Conservation (phyloP, 2,888 invertebrate genomes). For the Tachina fera region DNA sequence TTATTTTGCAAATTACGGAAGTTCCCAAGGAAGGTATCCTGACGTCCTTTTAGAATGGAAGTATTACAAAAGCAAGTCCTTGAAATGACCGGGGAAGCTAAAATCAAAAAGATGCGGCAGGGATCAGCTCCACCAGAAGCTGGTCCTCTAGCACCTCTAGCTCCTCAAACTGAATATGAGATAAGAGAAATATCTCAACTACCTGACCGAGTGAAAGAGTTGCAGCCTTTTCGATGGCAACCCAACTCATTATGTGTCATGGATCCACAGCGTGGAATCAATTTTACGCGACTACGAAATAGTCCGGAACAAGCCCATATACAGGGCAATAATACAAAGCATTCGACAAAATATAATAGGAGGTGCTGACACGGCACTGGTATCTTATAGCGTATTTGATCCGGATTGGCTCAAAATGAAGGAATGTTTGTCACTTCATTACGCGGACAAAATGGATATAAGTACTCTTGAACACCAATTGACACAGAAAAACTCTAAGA, state of each 20-base stretch:
- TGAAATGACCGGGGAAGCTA: slow-evolving; percentile 23
- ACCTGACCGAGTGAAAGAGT: too few relatives aligned
- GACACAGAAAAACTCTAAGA: too few relatives aligned
- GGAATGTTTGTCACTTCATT: too few relatives aligned
- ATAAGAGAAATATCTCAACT: slow-evolving; percentile 37
- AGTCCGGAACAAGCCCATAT: slow-evolving; percentile 54
- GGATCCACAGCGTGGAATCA: slow-evolving; percentile 63
- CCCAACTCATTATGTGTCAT: slow-evolving; percentile 63
- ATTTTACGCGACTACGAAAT: slow-evolving; percentile 61
- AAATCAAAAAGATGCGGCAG: neutral
- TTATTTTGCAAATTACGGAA: neutral
- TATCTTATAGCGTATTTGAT: too few relatives aligned
- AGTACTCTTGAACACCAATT: neutral
- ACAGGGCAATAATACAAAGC: slow-evolving; percentile 59
- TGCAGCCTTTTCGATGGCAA: slow-evolving; percentile 53
- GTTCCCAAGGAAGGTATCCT: neutral
- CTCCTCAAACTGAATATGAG: slow-evolving; percentile 33
- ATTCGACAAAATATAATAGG: neutral
- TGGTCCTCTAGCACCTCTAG: neutral
- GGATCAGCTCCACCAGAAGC: neutral
- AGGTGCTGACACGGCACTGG: too few relatives aligned
- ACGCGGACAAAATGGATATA: neutral
- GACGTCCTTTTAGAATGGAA: neutral
- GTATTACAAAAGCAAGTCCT: neutral
- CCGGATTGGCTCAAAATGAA: too few relatives aligned